A percentile compares a stretch with the other conserved stretches of the same genome.
Evolutionary conservation across 2,113 vertebrate genomes (phyloP).

Genomic region (Hemicordylus capensis): DNA sequence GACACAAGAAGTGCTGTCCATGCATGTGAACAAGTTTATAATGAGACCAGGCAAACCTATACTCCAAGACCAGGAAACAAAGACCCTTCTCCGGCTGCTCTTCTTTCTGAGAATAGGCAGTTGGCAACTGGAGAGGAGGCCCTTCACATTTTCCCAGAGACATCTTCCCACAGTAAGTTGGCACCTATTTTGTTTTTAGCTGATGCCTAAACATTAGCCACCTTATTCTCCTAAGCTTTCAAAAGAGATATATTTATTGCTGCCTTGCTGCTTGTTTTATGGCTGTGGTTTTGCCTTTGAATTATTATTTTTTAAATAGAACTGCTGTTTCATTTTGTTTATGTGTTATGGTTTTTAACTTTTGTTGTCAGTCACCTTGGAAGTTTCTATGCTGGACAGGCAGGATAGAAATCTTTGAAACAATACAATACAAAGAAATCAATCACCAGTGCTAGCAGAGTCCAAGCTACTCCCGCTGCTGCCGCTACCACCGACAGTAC

Average conservation of each 20-base stretch:
- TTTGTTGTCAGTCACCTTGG: not conserved
- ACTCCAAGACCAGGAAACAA: not conserved
- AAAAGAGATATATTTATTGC: not conserved
- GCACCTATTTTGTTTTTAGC: not conserved
- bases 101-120: not conserved
- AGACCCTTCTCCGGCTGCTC: not conserved
- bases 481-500: constrained; percentile 51
- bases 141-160: not conserved
- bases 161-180: no score
- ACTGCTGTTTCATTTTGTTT: not conserved
- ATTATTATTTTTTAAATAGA: no score
- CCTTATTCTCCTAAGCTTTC: not conserved
- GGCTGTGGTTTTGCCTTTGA: not conserved
- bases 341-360: no score
- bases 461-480: constrained; percentile 86
- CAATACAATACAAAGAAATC: not conserved
- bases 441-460: constrained; percentile 77
- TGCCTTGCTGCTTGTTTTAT: not conserved
- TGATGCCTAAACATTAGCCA: not conserved
- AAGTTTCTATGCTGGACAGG: not conserved
- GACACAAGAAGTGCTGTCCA: not conserved
- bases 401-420: not conserved
- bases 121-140: no score
- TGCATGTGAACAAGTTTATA: not conserved
- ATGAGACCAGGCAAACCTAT: not conserved